A percentile compares a stretch with the other conserved stretches of the same genome.
Evolutionary conservation across 1,140 invertebrate genomes (phyloP).

Genomic region (Melitaea cinxia): DNA sequence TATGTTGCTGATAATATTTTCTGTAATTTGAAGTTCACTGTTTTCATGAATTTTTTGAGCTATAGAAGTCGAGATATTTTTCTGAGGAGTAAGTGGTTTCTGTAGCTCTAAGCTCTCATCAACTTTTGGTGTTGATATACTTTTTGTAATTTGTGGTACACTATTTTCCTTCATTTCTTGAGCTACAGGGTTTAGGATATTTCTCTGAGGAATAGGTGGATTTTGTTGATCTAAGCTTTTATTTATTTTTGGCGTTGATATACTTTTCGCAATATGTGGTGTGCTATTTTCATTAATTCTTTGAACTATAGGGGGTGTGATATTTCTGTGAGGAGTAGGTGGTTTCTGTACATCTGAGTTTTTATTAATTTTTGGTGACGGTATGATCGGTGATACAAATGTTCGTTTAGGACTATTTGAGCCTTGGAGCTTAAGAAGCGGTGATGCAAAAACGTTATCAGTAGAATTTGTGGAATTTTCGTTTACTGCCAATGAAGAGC

Average conservation of each 20-base stretch:
- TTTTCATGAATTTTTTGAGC: constrained; percentile 47
- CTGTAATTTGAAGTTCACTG: constrained; percentile 47
- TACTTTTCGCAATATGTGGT: constrained; percentile 40
- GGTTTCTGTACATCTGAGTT: constrained; percentile 27
- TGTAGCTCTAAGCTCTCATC: constrained; percentile 29
- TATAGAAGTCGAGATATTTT: constrained; percentile 28
- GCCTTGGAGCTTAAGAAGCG: constrained; percentile 35
- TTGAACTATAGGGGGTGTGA: constrained; percentile 34
- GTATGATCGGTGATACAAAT: constrained; percentile 42
- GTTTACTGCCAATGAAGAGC: constrained; percentile 8
- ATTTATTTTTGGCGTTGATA: constrained; percentile 42
- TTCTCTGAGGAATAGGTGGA: too few species aligned
- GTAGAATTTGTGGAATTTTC: constrained; percentile 14
- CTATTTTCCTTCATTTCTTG: too few species aligned
- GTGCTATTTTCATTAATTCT: constrained; percentile 51
- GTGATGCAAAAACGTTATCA: constrained; percentile 39
- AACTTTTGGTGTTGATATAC: constrained; percentile 42
- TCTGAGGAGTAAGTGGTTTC: constrained; percentile 24
- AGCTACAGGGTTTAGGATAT: too few species aligned
- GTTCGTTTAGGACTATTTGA: constrained; percentile 41
- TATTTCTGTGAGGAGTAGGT: constrained; percentile 22
- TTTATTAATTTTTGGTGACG: constrained; percentile 44
- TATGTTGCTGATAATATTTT: constrained; percentile 43
- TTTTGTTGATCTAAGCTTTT: too few species aligned
- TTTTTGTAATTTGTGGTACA: too few species aligned